Evolutionary conservation across 2,888 invertebrate genomes (phyloP), one percentile per base, ranked within the genome.

Genomic region (Eristalinus sepulchralis): DNA sequence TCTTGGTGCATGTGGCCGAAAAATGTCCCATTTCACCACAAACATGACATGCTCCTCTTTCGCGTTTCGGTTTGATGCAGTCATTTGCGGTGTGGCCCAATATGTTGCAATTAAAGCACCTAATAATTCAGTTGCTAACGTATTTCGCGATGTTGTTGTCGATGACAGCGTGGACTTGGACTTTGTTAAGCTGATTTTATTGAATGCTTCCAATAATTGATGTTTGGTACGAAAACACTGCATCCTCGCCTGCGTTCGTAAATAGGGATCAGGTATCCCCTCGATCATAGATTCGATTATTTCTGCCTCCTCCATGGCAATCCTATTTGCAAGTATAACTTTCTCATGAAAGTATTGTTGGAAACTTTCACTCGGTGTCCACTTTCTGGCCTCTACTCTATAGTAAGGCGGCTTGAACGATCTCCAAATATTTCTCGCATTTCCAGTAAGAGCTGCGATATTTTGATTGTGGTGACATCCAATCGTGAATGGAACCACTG

Each of bases 291-390:
- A 88, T 27, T 87, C 83, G 1, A 89, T 62, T 22, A 88, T 55
- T 47, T 90, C 90, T 27, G 88, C 88, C 55, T 89, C 88, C 31
- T 88, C 89, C 39, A 89, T 79, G 22, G 76, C 68, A 17, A 81
- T 57, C 60, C 83, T 77, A n/a, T n/a, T n/a, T n/a, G n/a, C n/a
- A n/a, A n/a, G n/a, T n/a, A n/a, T n/a, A n/a, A n/a, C n/a, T n/a
- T n/a, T n/a, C n/a, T n/a, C n/a, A n/a, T n/a, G n/a, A n/a, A n/a
- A n/a, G n/a, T n/a, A n/a, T n/a, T n/a, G 36, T 78, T 88, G 0
- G 9, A 36, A 36, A 11, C 11, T 36, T 36, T 36, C 36, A 36
- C 36, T 13, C 13, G 36, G 36, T 36, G 17, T 13, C 72, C 72
- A 72, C 31, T 36, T 60, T 27, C 60, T 72, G 1, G 34, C 60